These are phyloP conservation scores for Mycetomoellerius zeteki DNA, from an alignment of 1,140 invertebrate genomes.

Conservation along the genomic window DNA sequence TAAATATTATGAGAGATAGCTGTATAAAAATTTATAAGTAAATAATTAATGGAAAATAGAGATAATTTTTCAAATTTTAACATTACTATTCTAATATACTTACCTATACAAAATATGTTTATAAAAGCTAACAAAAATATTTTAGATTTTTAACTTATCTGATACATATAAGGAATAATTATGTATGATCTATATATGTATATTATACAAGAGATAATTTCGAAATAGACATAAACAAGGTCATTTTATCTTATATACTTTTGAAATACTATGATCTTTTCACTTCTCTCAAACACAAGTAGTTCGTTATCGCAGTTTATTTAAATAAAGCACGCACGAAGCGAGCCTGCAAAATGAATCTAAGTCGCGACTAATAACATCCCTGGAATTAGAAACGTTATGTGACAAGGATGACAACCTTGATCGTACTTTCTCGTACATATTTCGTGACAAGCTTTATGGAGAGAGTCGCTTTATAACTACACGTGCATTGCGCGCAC, in stretches of 20 bases:
- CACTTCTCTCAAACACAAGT: constrained; percentile 27
- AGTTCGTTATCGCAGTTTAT: constrained; percentile 57
- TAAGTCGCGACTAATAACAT: constrained; percentile 69
- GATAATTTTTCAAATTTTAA: too few species aligned
- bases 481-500: constrained; percentile 26
- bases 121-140: too few species aligned
- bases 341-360: constrained; percentile 63
- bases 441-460: constrained; percentile 67
- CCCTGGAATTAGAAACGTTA: constrained; percentile 67
- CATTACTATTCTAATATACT: too few species aligned
- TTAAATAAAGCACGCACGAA: constrained; percentile 62
- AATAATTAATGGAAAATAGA: background rate
- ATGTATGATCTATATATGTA: too few species aligned
- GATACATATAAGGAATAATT: background rate
- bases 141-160: too few species aligned
- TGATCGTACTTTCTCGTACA: constrained; percentile 75
- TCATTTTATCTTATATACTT: background rate
- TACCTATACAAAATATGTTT: too few species aligned
- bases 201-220: background rate
- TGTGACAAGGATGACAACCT: constrained; percentile 59
- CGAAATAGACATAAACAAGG: too few species aligned
- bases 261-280: background rate
- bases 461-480: constrained; percentile 60
- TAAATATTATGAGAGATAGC: background rate
- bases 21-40: background rate